These are phyloP conservation scores for Caiman crocodilus DNA, from an alignment of 2,797 vertebrate genomes.

Conservation along the genomic window DNA sequence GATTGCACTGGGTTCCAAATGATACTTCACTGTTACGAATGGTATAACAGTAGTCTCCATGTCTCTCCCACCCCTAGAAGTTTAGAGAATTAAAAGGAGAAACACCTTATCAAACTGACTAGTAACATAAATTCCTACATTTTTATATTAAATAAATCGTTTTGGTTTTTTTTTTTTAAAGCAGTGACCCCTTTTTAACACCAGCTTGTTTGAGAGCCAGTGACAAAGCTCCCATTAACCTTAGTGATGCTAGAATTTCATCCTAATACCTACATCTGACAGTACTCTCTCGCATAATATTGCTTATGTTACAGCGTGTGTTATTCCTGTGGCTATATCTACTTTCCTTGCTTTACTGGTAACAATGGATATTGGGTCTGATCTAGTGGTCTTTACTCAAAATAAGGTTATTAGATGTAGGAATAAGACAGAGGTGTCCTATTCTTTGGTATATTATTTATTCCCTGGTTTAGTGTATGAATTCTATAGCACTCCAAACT, in stretches of 20 bases:
- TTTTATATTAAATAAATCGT: not conserved
- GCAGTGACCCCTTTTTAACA: not conserved
- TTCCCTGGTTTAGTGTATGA: not conserved
- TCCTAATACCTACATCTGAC: constrained; percentile 31
- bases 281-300: not conserved
- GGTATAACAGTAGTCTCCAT: constrained; percentile 90
- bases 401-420: not conserved
- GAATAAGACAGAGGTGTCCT: not conserved
- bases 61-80: constrained; percentile 89
- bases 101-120: not conserved
- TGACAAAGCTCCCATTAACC: constrained; percentile 66
- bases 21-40: constrained; percentile 82
- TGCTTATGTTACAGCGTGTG: constrained; percentile 56
- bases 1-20: constrained; percentile 89
- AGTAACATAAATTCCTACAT: not conserved
- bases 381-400: not conserved
- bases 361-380: constrained; percentile 3
- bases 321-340: constrained; percentile 19
- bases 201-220: constrained; percentile 18
- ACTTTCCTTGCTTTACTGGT: constrained; percentile 2
- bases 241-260: not conserved
- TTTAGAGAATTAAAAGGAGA: constrained; percentile 4
- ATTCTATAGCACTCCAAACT: not conserved
- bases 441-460: too few species aligned
- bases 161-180: not conserved